Evolutionary conservation across 2,888 invertebrate species (phyloP), one percentile per base, ranked within the genome.

Genomic region (Cerastis rubricosa): DNA sequence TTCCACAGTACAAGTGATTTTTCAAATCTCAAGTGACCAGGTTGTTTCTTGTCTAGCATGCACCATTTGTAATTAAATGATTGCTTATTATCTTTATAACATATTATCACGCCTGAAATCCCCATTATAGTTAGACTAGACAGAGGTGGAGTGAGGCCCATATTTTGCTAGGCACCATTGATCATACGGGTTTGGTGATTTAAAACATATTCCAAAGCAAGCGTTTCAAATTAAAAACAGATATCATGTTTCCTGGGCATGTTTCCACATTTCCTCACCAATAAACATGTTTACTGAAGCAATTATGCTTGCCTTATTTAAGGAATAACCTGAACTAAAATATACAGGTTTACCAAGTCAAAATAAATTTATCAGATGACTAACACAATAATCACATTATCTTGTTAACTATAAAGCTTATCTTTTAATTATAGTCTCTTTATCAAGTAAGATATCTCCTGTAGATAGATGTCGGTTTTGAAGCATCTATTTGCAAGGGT

Each of bases 371-470:
- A 65, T 69, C 54, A 43, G 17, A 51, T 67, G 40, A 25, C 25
- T 65, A 3, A n/a, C 29, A 7, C 11, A 9, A 9, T 69, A 74
- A 69, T 75, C 25, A 61, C n/a, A 69, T 59, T 72, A 68, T 61
- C 22, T 45, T 61, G 19, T 40, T 63, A 69, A 43, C 9, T 54
- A 1, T 61, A 29, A 25, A n/a, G 14, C 11, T 81, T 66, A 72
- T 66, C 47, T 54, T 66, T 66, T 70, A 70, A 81, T 70, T 81
- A 70, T 54, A 77, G 63, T 14, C 22, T 68, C 22, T 40, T 51
- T 68, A 51, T 61, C 29, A 76, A 25, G 11, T 14, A 12, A 51
- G 51, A 45, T 47, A 76, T 22, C 25, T 68, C 19, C 43, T n/a
- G 14, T 14, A 49, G n/a, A 49, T 61, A 43, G 17, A 49, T 49